Base-by-base conservation (phyloP, 2,113 vertebrate species). In the Ceyx margarethae region DNA sequence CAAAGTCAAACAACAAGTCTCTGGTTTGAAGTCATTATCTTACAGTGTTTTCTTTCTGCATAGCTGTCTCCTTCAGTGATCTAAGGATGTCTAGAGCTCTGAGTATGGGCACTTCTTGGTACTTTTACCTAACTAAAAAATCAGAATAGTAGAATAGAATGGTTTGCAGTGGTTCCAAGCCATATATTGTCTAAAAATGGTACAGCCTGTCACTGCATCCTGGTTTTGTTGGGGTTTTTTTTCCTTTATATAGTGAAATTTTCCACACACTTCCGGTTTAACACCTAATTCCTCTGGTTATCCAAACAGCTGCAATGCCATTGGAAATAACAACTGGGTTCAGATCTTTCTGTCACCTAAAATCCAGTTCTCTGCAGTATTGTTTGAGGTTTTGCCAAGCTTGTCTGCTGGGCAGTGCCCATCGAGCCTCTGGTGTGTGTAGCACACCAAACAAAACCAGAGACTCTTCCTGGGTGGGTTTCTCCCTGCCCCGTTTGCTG, bases 401-500 rank as follows among this genome's bases (percentile, higher is more conserved):
- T 37, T 6, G 0, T 5, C 1, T 21, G 13, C 35, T 72, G 26
- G n/a, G 51, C 31, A 43, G 22, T n/a, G 26, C 51, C 37, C 0
- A 0, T 8, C 0, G 9, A 78, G 19, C 25, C 62, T 33, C 26
- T 13, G 4, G 0, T 29, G 0, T 17, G 12, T 4, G 5, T 14
- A 53, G 9, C 7, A 9, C 3, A 8, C 29, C 48, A 74, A 60
- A 62, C 50, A 51, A 65, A 40, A 81, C 19, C 7, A 60, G 40
- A 43, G 51, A 67, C 58, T 21, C 25, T 91, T 87, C 64, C 33
- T 17, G 13, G 54, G 37, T 18, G 67, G 9, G 14, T 83, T 90
- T 66, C 20, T 74, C 25, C 56, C 23, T 81, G 82, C 58, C 37
- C 40, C 42, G 18, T 14, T 82, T 80, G 45, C 33, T 79, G 46